These are phyloP conservation scores for Priapulus caudatus DNA, from an alignment of 2,888 invertebrate species.

Conservation along the genomic window DNA sequence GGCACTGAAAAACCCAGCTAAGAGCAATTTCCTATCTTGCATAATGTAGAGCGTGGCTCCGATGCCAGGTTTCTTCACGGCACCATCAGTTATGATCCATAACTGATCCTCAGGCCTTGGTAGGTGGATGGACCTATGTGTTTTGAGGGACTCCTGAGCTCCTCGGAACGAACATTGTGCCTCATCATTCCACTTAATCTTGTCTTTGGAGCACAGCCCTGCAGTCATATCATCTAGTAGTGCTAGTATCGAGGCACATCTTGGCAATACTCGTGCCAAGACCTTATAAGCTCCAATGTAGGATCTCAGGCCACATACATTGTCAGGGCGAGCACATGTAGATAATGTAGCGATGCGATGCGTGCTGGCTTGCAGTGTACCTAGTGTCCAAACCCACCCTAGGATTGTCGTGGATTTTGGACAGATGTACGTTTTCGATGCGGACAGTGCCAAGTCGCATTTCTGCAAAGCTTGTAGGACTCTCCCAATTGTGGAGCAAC, in stretches of 20 bases:
- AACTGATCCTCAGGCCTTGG: not conserved
- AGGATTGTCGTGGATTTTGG: slow-evolving; percentile 13
- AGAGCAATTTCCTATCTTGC: too few relatives aligned
- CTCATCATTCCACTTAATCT: not conserved
- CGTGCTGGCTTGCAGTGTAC: slow-evolving; percentile 16
- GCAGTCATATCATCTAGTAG: slow-evolving; percentile 11
- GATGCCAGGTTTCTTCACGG: slow-evolving; percentile 1
- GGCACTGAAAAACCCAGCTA: too few relatives aligned
- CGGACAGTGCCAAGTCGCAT: slow-evolving; percentile 13
- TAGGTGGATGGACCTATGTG: not conserved
- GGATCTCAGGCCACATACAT: slow-evolving; percentile 15
- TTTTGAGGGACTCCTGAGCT: not conserved
- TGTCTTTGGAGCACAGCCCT: slow-evolving; percentile 9
- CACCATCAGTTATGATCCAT: slow-evolving; percentile 3
- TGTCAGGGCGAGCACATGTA: slow-evolving; percentile 15
- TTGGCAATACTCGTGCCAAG: slow-evolving; percentile 11
- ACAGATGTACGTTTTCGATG: slow-evolving; percentile 15
- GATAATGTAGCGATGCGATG: slow-evolving; percentile 17
- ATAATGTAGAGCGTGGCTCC: too few relatives aligned
- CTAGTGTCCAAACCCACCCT: slow-evolving; percentile 18
- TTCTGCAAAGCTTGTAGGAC: slow-evolving; percentile 15
- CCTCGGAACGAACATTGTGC: not conserved
- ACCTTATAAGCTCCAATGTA: slow-evolving; percentile 14
- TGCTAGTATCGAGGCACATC: slow-evolving; percentile 10
- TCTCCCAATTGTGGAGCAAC: slow-evolving; percentile 14